Percentiles rank a stretch among this genome's conserved stretches.
Conservation (phyloP, 2,797 vertebrate species). For the Ciconia nigra region DNA sequence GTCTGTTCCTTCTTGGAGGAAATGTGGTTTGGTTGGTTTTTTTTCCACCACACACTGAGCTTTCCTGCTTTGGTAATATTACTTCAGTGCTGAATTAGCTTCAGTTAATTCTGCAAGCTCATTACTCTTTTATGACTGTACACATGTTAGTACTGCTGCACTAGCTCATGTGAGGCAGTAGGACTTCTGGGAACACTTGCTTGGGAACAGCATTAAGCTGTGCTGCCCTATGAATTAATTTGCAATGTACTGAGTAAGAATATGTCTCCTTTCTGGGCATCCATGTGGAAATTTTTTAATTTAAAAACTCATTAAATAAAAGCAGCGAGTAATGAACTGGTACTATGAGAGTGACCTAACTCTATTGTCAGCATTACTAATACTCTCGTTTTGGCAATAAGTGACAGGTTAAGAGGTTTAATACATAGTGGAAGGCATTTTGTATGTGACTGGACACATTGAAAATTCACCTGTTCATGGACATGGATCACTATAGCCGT, state of each 20-base stretch:
- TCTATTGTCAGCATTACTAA: background rate
- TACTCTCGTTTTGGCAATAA: background rate
- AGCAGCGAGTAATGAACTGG: background rate
- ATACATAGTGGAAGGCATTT: background rate
- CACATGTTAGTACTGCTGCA: slow-evolving; percentile 7
- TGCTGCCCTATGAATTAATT: slow-evolving; percentile 27
- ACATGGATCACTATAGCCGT: background rate
- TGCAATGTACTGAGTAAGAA: background rate
- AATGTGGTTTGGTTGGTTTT: rapidly evolving
- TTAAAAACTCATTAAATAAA: slow-evolving; percentile 38
- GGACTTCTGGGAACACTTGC: slow-evolving; percentile 22
- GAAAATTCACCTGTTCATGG: background rate
- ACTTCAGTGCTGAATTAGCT: background rate
- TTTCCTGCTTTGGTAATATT: background rate
- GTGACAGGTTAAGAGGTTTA: background rate
- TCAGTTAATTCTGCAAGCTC: slow-evolving; percentile 30
- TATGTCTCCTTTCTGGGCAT: slow-evolving; percentile 6
- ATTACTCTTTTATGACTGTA: slow-evolving; percentile 44
- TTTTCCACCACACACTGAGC: background rate
- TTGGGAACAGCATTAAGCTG: slow-evolving; percentile 16
- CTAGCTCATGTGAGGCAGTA: slow-evolving; percentile 10
- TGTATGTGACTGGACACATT: background rate
- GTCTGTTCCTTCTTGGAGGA: background rate
- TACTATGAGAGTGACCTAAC: background rate
- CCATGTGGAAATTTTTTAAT: slow-evolving; percentile 32